Percentiles rank a stretch among this genome's conserved stretches.
These are phyloP conservation scores for Steromphala cineraria DNA, from an alignment of 2,888 invertebrate genomes.

Conservation along the genomic window DNA sequence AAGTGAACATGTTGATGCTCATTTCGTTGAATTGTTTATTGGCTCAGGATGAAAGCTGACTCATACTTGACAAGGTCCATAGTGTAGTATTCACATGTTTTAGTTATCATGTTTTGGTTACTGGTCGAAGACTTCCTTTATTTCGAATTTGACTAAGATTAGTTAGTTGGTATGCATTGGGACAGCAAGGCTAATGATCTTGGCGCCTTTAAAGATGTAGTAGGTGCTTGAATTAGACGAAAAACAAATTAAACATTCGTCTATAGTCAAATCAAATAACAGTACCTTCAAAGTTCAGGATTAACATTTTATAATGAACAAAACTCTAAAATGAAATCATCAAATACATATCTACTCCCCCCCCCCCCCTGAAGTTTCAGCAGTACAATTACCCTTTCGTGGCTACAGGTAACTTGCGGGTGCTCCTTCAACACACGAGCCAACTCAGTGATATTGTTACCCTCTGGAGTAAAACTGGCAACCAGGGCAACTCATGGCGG, in stretches of 20 bases:
- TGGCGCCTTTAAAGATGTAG: too few relatives aligned
- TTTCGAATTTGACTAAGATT: neutral
- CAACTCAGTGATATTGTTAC: slow-evolving; percentile 42
- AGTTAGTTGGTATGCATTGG: too few relatives aligned
- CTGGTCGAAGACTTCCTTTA: neutral
- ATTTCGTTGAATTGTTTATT: neutral
- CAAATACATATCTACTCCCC: too few relatives aligned
- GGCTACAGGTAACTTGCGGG: slow-evolving; percentile 50
- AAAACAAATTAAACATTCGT: too few relatives aligned
- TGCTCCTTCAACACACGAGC: slow-evolving; percentile 49
- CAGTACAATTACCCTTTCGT: neutral
- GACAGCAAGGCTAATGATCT: too few relatives aligned
- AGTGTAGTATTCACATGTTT: neutral
- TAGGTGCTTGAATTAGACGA: too few relatives aligned
- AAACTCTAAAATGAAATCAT: too few relatives aligned
- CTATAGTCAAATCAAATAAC: too few relatives aligned
- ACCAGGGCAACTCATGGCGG: slow-evolving; percentile 67
- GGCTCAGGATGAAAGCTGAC: neutral
- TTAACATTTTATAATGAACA: too few relatives aligned
- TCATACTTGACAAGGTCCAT: too few relatives aligned
- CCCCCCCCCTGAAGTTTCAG: too few relatives aligned
- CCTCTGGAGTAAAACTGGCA: slow-evolving; percentile 59
- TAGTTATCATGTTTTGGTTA: neutral
- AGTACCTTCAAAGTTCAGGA: too few relatives aligned
- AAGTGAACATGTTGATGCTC: neutral